A percentile compares a stretch with the other conserved stretches of the same genome.
Conservation (phyloP, 2,888 invertebrate genomes). For the Anthoptus insignis region DNA sequence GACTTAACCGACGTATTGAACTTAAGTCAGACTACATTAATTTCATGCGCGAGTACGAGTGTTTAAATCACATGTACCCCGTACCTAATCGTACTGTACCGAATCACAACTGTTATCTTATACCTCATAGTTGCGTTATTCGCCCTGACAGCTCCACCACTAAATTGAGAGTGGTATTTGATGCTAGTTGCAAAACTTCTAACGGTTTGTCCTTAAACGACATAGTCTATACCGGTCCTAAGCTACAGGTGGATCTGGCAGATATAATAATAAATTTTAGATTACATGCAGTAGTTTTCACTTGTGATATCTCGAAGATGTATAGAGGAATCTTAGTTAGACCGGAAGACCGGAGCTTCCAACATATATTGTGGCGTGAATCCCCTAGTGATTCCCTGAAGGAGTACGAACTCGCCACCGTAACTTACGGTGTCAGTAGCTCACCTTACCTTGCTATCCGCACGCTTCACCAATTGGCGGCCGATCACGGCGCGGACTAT, state of each 20-base stretch:
- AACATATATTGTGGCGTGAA: neutral
- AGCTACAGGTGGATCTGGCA: neutral
- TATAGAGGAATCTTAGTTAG: neutral
- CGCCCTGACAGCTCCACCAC: neutral
- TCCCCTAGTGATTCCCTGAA: neutral
- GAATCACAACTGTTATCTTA: neutral
- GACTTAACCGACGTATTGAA: neutral
- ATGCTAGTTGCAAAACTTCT: neutral
- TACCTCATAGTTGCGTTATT: neutral
- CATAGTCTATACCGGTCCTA: neutral
- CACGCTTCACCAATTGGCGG: neutral
- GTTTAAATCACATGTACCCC: neutral
- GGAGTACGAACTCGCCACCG: neutral
- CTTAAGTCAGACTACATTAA: neutral
- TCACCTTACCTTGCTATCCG: neutral
- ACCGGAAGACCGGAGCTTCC: neutral
- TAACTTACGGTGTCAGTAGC: neutral
- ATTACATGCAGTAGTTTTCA: neutral
- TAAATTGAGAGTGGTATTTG: conserved; percentile 3
- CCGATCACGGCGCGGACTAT: conserved; percentile 19
- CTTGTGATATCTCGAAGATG: neutral
- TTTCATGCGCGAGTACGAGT: neutral
- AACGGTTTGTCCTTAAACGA: neutral
- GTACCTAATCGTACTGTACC: neutral
- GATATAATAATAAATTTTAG: neutral